These are phyloP conservation scores for Holothuria leucospilota DNA, from an alignment of 53 echinoderm and acorn worm species.

Conservation along the genomic window DNA sequence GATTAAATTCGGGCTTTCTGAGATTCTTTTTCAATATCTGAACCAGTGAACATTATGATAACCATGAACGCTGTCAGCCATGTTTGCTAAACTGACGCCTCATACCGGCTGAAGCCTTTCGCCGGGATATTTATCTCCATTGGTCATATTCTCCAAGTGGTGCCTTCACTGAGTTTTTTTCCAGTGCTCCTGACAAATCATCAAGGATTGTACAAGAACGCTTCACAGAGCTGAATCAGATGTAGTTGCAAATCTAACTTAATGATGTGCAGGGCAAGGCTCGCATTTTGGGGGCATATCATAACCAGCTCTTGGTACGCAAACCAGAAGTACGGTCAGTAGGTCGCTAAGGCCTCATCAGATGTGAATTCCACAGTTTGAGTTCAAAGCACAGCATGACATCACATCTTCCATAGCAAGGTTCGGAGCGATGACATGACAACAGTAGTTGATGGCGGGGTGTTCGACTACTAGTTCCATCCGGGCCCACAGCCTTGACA, in stretches of 20 bases:
- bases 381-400: not conserved
- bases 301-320: not conserved
- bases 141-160: constrained; percentile 11
- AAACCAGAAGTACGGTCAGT: constrained; percentile 20
- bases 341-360: not conserved
- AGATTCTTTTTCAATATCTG: constrained; percentile 31
- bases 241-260: constrained; percentile 12
- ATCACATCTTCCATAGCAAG: constrained; percentile 28
- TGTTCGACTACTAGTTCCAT: too few species aligned
- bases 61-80: constrained; percentile 34
- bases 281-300: not conserved
- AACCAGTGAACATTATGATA: constrained; percentile 20
- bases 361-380: constrained; percentile 8
- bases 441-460: not conserved
- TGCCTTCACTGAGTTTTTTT: constrained; percentile 6
- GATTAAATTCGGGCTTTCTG: constrained; percentile 15
- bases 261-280: constrained; percentile 6
- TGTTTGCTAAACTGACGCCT: not conserved
- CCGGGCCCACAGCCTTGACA: too few species aligned
- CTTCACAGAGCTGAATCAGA: constrained; percentile 10
- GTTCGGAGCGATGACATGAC: constrained; percentile 8
- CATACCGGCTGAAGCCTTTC: constrained; percentile 1
- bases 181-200: constrained; percentile 14
- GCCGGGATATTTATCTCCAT: not conserved
- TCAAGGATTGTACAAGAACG: constrained; percentile 7